Evolutionary conservation across 2,797 vertebrate genomes (phyloP).

Genomic region (Dendrocincla tyrannina): DNA sequence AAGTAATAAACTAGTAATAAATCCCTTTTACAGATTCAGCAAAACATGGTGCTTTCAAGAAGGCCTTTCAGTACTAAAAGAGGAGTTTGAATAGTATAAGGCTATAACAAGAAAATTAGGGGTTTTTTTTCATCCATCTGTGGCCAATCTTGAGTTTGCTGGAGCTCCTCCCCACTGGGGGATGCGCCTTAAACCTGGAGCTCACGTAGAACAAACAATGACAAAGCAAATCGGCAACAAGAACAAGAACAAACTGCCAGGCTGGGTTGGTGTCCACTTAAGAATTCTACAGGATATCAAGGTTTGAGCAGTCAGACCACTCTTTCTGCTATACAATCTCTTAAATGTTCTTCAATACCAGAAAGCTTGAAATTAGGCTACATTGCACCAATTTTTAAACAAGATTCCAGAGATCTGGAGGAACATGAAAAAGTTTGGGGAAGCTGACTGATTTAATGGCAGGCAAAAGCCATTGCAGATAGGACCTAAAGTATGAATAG

Average conservation of each 20-base stretch:
- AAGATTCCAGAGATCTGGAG: background rate
- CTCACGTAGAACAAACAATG: background rate
- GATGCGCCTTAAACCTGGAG: rapidly evolving
- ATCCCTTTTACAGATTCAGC: background rate
- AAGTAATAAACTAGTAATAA: background rate
- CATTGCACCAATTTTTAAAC: background rate
- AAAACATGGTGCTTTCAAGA: background rate
- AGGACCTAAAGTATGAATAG: background rate
- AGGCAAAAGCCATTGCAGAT: background rate
- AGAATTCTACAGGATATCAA: background rate
- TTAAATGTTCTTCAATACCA: background rate
- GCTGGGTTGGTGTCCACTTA: background rate
- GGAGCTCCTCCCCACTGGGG: background rate
- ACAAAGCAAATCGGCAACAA: background rate
- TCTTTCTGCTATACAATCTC: background rate
- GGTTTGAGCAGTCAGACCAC: background rate
- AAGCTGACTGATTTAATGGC: background rate
- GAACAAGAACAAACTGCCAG: background rate
- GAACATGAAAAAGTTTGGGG: background rate
- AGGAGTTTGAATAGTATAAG: background rate
- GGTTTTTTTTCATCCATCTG: background rate
- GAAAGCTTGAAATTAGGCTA: background rate
- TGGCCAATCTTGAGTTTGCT: background rate
- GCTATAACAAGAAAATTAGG: background rate
- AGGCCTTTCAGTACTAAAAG: background rate